Evolutionary conservation across 2,113 vertebrate species (phyloP).

Genomic region (Proteles cristata): DNA sequence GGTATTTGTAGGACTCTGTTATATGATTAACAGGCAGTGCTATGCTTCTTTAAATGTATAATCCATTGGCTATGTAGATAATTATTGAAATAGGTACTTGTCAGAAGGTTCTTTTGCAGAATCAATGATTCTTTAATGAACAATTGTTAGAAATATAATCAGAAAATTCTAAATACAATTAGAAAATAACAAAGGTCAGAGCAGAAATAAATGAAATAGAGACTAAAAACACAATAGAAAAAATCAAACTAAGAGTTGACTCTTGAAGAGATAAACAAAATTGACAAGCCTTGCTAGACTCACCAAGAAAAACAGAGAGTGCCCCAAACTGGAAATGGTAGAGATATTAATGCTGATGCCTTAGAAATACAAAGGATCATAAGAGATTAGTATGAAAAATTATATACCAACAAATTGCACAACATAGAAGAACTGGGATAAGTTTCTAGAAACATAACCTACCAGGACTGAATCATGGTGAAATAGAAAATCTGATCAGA

Average conservation of each 20-base stretch:
- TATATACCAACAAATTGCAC: neutral
- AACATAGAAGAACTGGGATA: neutral
- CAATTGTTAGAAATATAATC: neutral
- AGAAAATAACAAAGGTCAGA: neutral
- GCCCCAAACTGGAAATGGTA: neutral
- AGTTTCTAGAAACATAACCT: neutral
- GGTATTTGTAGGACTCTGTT: neutral
- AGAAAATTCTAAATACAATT: neutral
- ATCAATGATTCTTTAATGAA: neutral
- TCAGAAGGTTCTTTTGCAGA: neutral
- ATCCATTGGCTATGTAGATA: neutral
- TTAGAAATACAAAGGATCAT: neutral
- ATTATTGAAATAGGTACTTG: neutral
- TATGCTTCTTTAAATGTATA: neutral
- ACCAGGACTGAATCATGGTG: neutral
- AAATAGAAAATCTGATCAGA: neutral
- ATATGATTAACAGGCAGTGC: neutral
- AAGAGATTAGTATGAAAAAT: neutral
- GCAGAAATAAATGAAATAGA: neutral
- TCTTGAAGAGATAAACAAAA: neutral
- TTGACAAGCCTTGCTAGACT: neutral
- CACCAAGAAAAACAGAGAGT: neutral
- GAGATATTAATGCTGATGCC: neutral
- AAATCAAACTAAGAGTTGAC: neutral
- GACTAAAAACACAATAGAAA: neutral